Conservation (phyloP, 2,113 vertebrate species). For the Coreoperca whiteheadi region DNA sequence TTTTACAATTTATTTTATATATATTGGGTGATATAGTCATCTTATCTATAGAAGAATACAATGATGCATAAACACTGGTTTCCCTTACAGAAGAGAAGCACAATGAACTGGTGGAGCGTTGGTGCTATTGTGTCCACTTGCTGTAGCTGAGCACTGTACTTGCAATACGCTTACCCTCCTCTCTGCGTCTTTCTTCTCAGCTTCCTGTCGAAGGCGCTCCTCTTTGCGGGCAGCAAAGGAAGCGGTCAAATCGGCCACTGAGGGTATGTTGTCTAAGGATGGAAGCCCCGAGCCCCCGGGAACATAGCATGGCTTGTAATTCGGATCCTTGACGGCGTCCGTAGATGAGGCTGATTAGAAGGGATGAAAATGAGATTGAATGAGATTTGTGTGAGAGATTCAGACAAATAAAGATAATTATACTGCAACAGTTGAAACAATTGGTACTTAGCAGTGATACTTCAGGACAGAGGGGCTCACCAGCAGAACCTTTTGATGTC, state of each 20-base stretch:
- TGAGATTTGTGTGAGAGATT: background rate
- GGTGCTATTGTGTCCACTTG: background rate
- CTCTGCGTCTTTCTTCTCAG: conserved; percentile 89
- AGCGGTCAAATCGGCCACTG: conserved; percentile 86
- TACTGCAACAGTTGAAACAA: conserved; percentile 1
- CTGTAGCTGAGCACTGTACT: background rate
- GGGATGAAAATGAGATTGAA: background rate
- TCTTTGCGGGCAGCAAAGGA: conserved; percentile 85
- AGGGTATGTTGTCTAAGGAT: conserved; percentile 80
- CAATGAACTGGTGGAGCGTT: background rate
- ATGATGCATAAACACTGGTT: too few species aligned
- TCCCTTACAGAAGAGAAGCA: too few species aligned
- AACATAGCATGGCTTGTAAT: conserved; percentile 76
- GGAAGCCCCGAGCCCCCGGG: conserved; percentile 74
- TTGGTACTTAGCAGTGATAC: background rate
- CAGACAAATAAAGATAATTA: background rate
- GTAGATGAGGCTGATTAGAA: conserved; percentile 72
- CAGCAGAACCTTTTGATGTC: conserved; percentile 86
- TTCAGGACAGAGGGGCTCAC: conserved; percentile 68
- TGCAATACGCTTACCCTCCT: conserved; percentile 77
- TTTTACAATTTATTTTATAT: background rate
- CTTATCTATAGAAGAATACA: background rate
- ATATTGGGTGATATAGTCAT: too few species aligned
- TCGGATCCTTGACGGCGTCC: conserved; percentile 69
- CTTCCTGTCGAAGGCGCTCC: conserved; percentile 85